Evolutionary conservation across 1,140 invertebrate species (phyloP).

Genomic region (Vollenhovia emeryi): DNA sequence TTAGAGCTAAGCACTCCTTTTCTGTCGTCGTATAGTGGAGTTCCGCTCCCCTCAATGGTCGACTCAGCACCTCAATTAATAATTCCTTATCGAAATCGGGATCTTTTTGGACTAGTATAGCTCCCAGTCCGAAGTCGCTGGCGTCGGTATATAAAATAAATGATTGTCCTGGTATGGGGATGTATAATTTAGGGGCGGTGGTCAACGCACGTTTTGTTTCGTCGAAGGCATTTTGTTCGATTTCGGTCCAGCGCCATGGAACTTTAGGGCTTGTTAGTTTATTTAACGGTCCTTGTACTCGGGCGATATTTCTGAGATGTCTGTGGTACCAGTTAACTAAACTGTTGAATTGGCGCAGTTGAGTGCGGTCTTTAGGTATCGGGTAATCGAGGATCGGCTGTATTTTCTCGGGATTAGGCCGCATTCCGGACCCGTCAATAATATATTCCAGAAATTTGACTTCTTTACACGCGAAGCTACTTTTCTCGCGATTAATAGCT

Average conservation of each 20-base stretch:
- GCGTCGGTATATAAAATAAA: constrained; percentile 30
- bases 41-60: constrained; percentile 9
- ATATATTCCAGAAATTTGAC: background rate
- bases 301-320: background rate
- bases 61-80: constrained; percentile 13
- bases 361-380: background rate
- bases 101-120: constrained; percentile 12
- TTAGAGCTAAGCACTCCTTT: background rate
- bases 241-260: background rate
- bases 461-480: background rate
- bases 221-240: constrained; percentile 10
- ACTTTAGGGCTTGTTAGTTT: background rate
- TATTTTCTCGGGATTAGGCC: background rate
- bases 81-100: background rate
- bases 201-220: background rate
- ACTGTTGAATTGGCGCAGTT: background rate
- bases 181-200: background rate
- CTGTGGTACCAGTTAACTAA: background rate
- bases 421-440: background rate
- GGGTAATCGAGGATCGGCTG: background rate
- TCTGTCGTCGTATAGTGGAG: background rate
- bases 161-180: background rate
- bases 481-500: background rate
- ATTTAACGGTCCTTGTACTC: constrained; percentile 17
- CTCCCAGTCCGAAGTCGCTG: constrained; percentile 30